Base-by-base conservation (phyloP, 2,113 vertebrate genomes). In the Platichthys stellatus region DNA sequence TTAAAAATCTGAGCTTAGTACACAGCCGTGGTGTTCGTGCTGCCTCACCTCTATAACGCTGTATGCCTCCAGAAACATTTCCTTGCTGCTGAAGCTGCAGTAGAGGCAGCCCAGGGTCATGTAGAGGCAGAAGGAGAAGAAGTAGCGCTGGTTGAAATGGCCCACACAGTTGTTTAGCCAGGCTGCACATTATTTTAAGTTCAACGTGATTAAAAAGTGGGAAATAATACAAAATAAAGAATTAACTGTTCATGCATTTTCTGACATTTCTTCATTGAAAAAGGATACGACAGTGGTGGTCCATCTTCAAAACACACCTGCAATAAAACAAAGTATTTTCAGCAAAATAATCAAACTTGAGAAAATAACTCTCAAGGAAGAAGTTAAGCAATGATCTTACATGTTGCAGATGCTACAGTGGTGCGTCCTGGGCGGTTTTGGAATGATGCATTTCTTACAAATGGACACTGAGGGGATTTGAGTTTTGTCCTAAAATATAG, bases 201-300 rank as follows among this genome's bases (percentile, higher is more conserved):
- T 76, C 69, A 76, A 45, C 20, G n/a, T 63, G 20, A 8, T 1
- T 31, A 60, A 12, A 62, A 47, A 57, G 10, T 14, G 8, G 24
- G 20, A 23, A 58, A 11, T 24, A 17, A 20, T 51, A 23, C 8
- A 53, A n/a, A 53, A n/a, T 20, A 56, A 23, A 23, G 9, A 54
- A 54, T 12, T 13, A 43, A 6, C 17, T 18, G 45, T 9, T 60
- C 15, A 17, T n/a, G 60, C 13, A 62, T 47, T 68, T 43, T 13
- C 40, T 43, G 10, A 11, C 1, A 15, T 7, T 49, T 13, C 24
- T 60, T 24, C 14, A 40, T 18, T 7, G 23, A 13, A 13, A 98
- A 98, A 98, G 97, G 98, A 99, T 99, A 99, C 98, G 98, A 78
- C 98, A 99, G 90, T 99, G 98, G 65, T 99, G 98, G 81, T 99